These are phyloP conservation scores for Phalacrocorax carbo DNA, from an alignment of 2,113 vertebrate species.

Conservation along the genomic window DNA sequence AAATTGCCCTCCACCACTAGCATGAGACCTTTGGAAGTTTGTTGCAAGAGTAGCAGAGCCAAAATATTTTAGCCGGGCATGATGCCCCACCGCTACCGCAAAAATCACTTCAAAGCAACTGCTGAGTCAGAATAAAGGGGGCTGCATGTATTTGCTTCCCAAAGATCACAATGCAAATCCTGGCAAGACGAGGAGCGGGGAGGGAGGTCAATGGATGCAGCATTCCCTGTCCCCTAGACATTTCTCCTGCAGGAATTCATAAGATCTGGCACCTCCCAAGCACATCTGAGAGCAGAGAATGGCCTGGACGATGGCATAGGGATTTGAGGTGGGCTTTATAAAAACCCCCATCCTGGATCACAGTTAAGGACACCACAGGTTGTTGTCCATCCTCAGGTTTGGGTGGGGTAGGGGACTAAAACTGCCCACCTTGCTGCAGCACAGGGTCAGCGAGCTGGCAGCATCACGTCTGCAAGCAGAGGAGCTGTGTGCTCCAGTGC, in stretches of 20 bases:
- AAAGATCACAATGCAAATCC: conserved; percentile 30
- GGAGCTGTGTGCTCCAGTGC: not conserved
- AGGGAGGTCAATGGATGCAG: conserved; percentile 17
- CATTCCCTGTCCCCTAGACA: conserved; percentile 36
- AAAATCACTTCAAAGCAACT: conserved; percentile 50
- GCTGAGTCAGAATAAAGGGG: conserved; percentile 66
- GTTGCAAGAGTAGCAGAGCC: conserved; percentile 39
- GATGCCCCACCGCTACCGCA: conserved; percentile 52
- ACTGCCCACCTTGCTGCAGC: not conserved
- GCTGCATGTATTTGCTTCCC: conserved; percentile 14
- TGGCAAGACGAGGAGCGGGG: not conserved
- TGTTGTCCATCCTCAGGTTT: not conserved
- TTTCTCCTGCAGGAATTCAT: conserved; percentile 26
- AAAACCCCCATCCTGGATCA: not conserved
- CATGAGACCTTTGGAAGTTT: conserved; percentile 70
- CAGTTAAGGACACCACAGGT: not conserved
- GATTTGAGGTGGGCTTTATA: not conserved
- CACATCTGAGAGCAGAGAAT: not conserved
- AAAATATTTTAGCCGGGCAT: conserved; percentile 65
- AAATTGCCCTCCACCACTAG: conserved; percentile 68
- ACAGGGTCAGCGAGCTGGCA: not conserved
- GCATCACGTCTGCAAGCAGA: accelerated
- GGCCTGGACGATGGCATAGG: not conserved
- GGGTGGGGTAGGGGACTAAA: not conserved
- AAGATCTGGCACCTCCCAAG: not conserved